These are phyloP conservation scores for Eulacestoma nigropectus DNA, from an alignment of 2,113 vertebrate species.

Conservation along the genomic window DNA sequence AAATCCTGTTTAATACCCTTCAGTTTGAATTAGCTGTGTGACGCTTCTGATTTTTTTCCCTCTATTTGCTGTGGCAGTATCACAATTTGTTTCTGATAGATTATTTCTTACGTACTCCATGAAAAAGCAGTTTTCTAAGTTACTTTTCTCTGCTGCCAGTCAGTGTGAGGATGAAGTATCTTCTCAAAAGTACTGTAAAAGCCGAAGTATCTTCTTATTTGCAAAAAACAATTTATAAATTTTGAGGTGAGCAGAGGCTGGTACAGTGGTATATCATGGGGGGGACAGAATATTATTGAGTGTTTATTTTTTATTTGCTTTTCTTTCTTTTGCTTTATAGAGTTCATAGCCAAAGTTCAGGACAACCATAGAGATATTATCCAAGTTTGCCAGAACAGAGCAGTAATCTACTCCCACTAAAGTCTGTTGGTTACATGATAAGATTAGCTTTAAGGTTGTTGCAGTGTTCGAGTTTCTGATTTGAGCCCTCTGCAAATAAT, in stretches of 20 bases:
- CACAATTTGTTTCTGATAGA: neutral
- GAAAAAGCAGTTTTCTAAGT: neutral
- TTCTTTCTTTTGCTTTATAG: neutral
- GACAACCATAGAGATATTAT: neutral
- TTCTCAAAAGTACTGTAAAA: neutral
- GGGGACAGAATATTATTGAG: neutral
- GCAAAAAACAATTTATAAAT: neutral
- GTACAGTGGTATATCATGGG: neutral
- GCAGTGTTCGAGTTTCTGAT: neutral
- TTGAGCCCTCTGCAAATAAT: neutral
- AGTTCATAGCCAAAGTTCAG: neutral
- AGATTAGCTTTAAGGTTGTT: constrained; percentile 1
- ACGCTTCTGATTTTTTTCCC: neutral
- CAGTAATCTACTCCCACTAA: neutral
- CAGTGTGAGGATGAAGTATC: neutral
- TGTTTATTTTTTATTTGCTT: neutral
- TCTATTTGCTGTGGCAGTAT: neutral
- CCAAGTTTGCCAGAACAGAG: neutral
- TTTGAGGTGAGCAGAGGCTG: neutral
- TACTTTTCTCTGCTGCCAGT: neutral
- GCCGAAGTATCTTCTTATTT: neutral
- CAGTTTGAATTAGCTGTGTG: neutral
- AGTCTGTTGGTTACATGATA: neutral
- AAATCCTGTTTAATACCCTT: constrained; percentile 45
- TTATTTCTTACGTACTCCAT: neutral